Conservation (phyloP, 2,797 vertebrate genomes). For the Cossypha caffra region DNA sequence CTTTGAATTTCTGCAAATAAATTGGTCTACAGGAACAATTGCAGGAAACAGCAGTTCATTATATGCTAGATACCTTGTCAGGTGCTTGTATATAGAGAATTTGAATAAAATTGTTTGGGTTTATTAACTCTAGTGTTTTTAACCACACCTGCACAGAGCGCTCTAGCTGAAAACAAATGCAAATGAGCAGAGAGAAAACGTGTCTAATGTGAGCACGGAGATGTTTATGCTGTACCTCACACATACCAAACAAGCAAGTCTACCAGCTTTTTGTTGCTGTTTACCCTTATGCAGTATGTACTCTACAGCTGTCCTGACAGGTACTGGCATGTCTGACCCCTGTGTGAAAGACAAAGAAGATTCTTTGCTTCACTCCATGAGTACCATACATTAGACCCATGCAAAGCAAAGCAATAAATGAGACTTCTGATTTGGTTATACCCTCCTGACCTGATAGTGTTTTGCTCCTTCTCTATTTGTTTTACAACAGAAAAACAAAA, state of each 20-base stretch:
- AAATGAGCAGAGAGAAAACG: slow-evolving; percentile 8
- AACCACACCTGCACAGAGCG: background rate
- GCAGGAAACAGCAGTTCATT: background rate
- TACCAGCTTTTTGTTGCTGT: slow-evolving; percentile 37
- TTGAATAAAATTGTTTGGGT: background rate
- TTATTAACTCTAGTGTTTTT: background rate
- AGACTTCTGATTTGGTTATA: background rate
- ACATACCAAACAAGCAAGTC: slow-evolving; percentile 50
- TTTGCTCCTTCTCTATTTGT: background rate
- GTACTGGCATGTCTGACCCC: background rate
- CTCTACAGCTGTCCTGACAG: background rate
- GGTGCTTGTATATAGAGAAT: background rate
- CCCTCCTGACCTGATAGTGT: background rate
- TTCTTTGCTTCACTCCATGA: background rate
- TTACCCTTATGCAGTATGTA: background rate
- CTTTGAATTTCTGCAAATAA: background rate
- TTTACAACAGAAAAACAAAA: background rate
- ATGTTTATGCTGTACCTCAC: slow-evolving; percentile 16
- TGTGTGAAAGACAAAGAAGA: background rate
- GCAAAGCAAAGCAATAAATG: background rate
- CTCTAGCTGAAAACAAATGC: slow-evolving; percentile 14
- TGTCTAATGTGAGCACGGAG: background rate
- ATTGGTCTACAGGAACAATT: background rate
- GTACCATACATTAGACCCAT: background rate
- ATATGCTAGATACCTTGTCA: background rate